Evolutionary conservation across 2,888 invertebrate species (phyloP), one percentile per base, ranked within the genome.

Genomic region (Eilema caniola): DNA sequence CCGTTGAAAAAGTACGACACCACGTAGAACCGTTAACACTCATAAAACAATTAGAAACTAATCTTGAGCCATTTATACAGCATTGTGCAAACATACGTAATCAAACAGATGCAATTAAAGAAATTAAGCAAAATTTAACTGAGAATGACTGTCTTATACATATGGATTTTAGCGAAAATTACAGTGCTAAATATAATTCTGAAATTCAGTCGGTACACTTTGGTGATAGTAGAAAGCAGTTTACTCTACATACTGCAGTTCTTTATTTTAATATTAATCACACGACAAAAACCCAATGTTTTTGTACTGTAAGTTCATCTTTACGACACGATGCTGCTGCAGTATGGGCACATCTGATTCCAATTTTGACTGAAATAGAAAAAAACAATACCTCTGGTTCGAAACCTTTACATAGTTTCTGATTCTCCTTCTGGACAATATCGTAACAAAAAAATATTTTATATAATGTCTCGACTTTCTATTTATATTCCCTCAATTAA

Each of bases 271-370:
- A 70, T 69, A 67, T 60, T 66, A 8, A 33, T 33, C 61, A 69
- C 37, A 47, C 63, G 62, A 66, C 66, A 63, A 73, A 72, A 69
- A 70, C 70, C 23, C 64, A 76, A 65, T 64, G 47, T 63, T 76
- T 74, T 67, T 76, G 74, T 53, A 74, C 75, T 56, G 28, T 73
- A 20, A 75, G 74, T 67, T 56, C 62, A 47, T 73, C 61, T 67
- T 47, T 75, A 33, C 25, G 74, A 23, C 78, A 80, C 64, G 75
- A 74, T 72, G 70, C 76, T 59, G 67, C 74, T 59, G 72, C 77
- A 20, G 70, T 77, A 8, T 77, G 76, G 74, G 73, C 72, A 28
- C 78, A 76, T 67, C 62, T 80, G 25, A 31, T 70, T 65, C 76
- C 78, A 64, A 62, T 77, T 70, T 72, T 77, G 64, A 53, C 62